phyloP scores from a whole-genome alignment of 2,113 vertebrate species.

The Hippolais icterina region DNA sequence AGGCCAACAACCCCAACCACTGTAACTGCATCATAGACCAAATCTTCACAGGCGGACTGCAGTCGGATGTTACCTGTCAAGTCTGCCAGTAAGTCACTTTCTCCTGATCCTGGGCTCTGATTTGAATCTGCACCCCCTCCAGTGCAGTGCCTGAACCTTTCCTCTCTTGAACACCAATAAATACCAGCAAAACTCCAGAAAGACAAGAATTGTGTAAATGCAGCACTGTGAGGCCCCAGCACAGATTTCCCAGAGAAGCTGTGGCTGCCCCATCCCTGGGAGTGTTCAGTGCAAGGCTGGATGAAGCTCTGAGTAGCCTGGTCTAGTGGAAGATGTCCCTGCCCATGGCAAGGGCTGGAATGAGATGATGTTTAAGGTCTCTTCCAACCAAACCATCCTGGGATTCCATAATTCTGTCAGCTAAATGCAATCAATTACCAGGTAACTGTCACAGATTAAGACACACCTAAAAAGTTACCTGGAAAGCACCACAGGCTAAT shows the following conservation, averaged over 20 bases:
- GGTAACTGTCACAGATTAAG: background rate
- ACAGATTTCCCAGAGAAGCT: background rate
- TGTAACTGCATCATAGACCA: constrained; percentile 99
- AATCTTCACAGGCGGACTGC: constrained; percentile 96
- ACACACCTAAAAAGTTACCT: background rate
- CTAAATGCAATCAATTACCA: background rate
- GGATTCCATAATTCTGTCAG: background rate
- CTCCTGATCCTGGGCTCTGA: background rate
- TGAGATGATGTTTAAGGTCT: background rate
- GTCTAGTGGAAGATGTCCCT: background rate
- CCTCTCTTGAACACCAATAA: background rate
- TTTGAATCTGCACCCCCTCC: background rate
- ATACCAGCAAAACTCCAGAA: background rate
- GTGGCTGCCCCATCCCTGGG: background rate
- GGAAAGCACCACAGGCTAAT: background rate
- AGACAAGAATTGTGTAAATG: background rate
- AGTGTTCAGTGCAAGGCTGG: background rate
- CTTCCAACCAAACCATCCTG: background rate
- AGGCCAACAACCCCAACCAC: constrained; percentile 98
- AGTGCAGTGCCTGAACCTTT: background rate
- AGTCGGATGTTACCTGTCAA: constrained; percentile 97
- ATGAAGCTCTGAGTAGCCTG: background rate
- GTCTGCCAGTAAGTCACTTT: constrained; percentile 89
- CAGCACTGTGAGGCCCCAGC: background rate
- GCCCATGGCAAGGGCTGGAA: background rate